Conservation (phyloP, 2,797 vertebrate genomes). For the Cichlasoma orientale region DNA sequence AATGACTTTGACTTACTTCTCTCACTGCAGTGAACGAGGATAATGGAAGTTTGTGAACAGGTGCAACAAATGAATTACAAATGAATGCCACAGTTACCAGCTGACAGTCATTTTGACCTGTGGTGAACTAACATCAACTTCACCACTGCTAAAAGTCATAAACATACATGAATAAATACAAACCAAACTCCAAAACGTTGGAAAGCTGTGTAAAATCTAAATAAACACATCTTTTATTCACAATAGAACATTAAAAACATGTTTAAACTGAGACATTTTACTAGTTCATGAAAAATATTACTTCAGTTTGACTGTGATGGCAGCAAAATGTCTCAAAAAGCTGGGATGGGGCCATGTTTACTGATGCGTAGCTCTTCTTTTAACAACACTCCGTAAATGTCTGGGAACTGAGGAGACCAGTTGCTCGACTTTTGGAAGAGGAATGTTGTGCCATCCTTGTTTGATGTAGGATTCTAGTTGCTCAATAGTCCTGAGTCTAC, state of each 20-base stretch:
- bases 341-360: no score
- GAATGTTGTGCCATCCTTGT: no score
- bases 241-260: not conserved
- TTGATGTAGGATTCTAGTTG: no score
- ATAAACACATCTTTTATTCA: accelerated
- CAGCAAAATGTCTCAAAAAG: no score
- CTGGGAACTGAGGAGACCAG: no score
- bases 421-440: no score
- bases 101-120: not conserved
- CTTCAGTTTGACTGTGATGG: not conserved
- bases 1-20: not conserved
- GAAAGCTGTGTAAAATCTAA: not conserved
- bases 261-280: not conserved
- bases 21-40: not conserved
- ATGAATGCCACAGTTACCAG: no score
- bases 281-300: not conserved
- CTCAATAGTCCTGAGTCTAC: no score
- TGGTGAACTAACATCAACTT: accelerated
- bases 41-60: not conserved
- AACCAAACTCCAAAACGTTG: no score
- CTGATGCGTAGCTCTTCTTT: no score
- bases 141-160: not conserved
- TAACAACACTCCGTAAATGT: no score
- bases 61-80: not conserved
- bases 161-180: no score